phyloP scores from a whole-genome alignment of 2,888 invertebrate genomes.

The Beris morrisii region DNA sequence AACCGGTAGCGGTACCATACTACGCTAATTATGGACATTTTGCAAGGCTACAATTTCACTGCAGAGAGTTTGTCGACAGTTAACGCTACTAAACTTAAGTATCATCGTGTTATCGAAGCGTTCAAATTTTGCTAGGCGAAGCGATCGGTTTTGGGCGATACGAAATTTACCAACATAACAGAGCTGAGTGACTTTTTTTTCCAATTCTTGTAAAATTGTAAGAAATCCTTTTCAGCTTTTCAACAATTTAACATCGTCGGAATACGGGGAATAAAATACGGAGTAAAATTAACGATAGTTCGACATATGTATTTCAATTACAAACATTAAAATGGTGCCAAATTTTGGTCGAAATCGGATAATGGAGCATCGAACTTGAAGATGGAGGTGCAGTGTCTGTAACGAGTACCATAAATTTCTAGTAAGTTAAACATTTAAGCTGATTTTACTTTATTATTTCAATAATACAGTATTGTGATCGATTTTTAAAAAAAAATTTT shows the following conservation, averaged over 20 bases:
- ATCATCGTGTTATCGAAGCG: conserved; percentile 86
- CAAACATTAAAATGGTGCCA: conserved; percentile 69
- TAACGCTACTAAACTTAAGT: conserved; percentile 65
- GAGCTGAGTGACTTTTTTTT: conserved; percentile 58
- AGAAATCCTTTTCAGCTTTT: conserved; percentile 42
- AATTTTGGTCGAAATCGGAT: conserved; percentile 54
- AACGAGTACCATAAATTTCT: conserved; percentile 86
- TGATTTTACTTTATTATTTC: too few species aligned
- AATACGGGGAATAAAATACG: conserved; percentile 61
- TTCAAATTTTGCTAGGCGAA: conserved; percentile 91
- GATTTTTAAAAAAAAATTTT: too few species aligned
- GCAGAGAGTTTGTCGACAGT: conserved; percentile 59
- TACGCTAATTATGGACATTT: conserved; percentile 79
- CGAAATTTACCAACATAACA: conserved; percentile 69
- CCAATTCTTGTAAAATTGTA: neutral
- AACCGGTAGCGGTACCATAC: conserved; percentile 81
- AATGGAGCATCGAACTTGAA: conserved; percentile 91
- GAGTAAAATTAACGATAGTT: conserved; percentile 64
- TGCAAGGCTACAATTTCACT: conserved; percentile 69
- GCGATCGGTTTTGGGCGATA: conserved; percentile 83
- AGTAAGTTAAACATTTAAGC: too few species aligned
- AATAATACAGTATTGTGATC: too few species aligned
- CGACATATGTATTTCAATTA: conserved; percentile 68
- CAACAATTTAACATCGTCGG: conserved; percentile 44
- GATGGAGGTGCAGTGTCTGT: conserved; percentile 90